These are phyloP conservation scores for Spodoptera litura DNA, from an alignment of 1,140 invertebrate species.

Conservation along the genomic window DNA sequence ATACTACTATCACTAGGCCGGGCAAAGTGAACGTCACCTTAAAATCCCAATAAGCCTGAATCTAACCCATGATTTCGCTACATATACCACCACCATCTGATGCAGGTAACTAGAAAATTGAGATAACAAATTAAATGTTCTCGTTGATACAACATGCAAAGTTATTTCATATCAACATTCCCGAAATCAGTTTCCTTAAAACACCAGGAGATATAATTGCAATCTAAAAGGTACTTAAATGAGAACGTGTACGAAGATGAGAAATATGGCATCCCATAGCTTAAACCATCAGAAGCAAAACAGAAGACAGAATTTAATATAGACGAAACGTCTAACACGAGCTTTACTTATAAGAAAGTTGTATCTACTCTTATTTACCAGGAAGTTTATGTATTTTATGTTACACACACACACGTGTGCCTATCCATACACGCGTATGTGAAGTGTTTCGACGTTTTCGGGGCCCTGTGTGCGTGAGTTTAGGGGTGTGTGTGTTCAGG, in stretches of 20 bases:
- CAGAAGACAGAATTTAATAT: slow-evolving; percentile 84
- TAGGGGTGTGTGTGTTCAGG: slow-evolving; percentile 73
- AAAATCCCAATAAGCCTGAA: no score
- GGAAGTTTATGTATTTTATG: slow-evolving; percentile 83
- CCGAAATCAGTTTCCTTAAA: slow-evolving; percentile 4
- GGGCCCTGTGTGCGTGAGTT: slow-evolving; percentile 63
- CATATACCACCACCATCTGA: no score
- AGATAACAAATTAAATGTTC: no score
- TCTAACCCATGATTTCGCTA: no score
- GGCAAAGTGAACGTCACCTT: no score
- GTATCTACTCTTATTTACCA: slow-evolving; percentile 82
- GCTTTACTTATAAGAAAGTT: slow-evolving; percentile 78
- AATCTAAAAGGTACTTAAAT: background rate
- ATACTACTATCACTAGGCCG: no score
- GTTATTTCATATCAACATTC: no score
- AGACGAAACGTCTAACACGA: slow-evolving; percentile 69
- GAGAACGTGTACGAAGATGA: slow-evolving; percentile 47
- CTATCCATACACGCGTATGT: slow-evolving; percentile 60
- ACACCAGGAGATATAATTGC: background rate
- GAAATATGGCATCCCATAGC: slow-evolving; percentile 75
- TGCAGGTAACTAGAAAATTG: no score
- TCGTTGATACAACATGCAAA: no score
- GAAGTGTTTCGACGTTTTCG: slow-evolving; percentile 71
- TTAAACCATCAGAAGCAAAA: slow-evolving; percentile 65
- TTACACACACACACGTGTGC: slow-evolving; percentile 64